phyloP scores from a whole-genome alignment of 2,797 vertebrate genomes.

The Pseudochromis fuscus region DNA sequence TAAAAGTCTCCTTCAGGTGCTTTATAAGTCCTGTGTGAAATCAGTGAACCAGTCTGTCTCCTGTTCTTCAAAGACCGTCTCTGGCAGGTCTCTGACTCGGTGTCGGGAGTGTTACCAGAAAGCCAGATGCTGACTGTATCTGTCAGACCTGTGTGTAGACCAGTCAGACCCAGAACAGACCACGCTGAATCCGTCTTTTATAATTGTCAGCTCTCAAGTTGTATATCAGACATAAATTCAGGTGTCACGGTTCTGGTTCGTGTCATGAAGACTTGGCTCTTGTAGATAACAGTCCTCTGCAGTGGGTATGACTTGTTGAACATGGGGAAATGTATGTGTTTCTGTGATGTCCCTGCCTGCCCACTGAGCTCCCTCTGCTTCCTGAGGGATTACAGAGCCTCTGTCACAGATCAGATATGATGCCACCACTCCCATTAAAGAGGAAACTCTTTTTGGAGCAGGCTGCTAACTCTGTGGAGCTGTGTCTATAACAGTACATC shows the following conservation, averaged over 20 bases:
- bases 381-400: conserved; percentile 60
- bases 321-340: not conserved
- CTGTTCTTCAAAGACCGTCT: too few species aligned
- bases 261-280: not conserved
- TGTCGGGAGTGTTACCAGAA: conserved; percentile 42
- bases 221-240: not conserved
- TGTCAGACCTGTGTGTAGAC: conserved; percentile 11
- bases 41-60: not conserved
- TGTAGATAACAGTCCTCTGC: not conserved
- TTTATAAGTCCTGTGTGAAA: not conserved
- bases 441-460: conserved; percentile 46
- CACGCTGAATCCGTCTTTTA: not conserved
- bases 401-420: conserved; percentile 63
- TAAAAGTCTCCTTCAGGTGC: too few species aligned
- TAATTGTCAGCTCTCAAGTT: not conserved
- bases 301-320: not conserved
- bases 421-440: conserved; percentile 42
- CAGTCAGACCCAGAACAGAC: conserved; percentile 6
- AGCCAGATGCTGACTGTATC: conserved; percentile 28
- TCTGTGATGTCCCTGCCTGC: not conserved
- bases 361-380: conserved; percentile 29
- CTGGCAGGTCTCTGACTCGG: conserved; percentile 26
- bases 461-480: conserved; percentile 21
- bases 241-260: not conserved
- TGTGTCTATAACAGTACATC: conserved; percentile 11